Base-by-base conservation (phyloP, 2,888 invertebrate genomes). In the Aleiodes alternator region DNA sequence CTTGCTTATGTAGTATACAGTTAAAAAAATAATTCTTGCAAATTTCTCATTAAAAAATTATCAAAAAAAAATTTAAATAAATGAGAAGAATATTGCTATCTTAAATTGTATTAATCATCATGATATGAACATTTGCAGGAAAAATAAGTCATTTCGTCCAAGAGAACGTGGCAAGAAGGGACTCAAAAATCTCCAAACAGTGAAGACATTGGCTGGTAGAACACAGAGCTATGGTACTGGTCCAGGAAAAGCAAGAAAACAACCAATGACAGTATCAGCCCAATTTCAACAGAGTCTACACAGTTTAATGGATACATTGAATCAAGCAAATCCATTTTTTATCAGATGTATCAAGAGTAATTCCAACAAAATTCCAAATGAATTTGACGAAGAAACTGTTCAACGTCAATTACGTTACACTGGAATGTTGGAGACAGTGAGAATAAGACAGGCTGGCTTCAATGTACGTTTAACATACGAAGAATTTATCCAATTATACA, bases 341-440 rank as follows among this genome's bases (percentile, higher is more conserved):
- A 94, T 96, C 77, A 91, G 98, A 78, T 98, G 98, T 89, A 98
- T 98, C 88, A 98, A 98, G 90, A 97, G 97, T 72, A 98, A 98
- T 90, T 94, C 95, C 76, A 96, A 96, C 81, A 98, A 98, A 92
- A 94, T 96, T 79, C 95, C 98, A 0, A 97, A 97, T 88, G 94
- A 94, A 81, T 98, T 98, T 90, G 97, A 98, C 89, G 96, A 98
- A 84, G 96, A 96, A 79, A 96, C 97, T 0, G 97, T 98, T 8
- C 95, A 97, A 84, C 92, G 97, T 69, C 95, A 96, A 88, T 91
- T 98, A 76, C 92, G 98, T 9, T 98, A 98, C 90, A 98, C 98
- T 0, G 98, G 98, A 78, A 98, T 98, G 98, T 87, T 98, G 84
- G 98, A 98, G 88, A 98, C 98, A 0, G 98, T 98, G 12, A 92